Evolutionary conservation across 2,888 invertebrate species (phyloP).

Genomic region (Gastracanthus pulcherrimus): DNA sequence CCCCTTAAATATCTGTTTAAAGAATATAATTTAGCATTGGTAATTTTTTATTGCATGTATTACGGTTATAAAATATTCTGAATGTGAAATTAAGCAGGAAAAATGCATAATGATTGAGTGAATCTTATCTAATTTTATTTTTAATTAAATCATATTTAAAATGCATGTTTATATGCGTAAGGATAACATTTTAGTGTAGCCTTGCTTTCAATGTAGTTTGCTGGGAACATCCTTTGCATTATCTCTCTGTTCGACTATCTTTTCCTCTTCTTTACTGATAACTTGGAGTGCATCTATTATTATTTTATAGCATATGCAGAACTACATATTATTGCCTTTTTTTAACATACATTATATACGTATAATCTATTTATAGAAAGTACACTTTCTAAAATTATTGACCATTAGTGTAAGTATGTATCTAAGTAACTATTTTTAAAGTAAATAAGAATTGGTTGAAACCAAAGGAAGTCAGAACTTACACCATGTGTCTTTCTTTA

Average conservation of each 20-base stretch:
- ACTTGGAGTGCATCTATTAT: not conserved
- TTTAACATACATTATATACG: not conserved
- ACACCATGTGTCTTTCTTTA: too few relatives aligned
- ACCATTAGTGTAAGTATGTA: too few relatives aligned
- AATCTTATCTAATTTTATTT: too few relatives aligned
- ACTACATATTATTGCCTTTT: not conserved
- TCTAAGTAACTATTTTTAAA: too few relatives aligned
- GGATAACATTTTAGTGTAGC: not conserved
- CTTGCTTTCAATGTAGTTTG: too few relatives aligned
- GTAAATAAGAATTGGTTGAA: too few relatives aligned
- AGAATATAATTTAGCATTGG: too few relatives aligned
- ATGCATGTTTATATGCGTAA: too few relatives aligned
- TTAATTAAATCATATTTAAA: too few relatives aligned
- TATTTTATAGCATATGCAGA: not conserved
- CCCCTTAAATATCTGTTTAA: too few relatives aligned
- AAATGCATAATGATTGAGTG: not conserved
- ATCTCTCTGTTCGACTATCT: not conserved
- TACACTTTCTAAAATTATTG: not conserved
- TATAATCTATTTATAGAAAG: not conserved
- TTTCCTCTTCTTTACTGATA: slow-evolving; percentile 1
- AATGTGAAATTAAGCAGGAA: too few relatives aligned
- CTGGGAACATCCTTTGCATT: not conserved
- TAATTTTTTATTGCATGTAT: not conserved
- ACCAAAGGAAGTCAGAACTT: not conserved
- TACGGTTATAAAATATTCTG: not conserved